A percentile compares a stretch with the other conserved stretches of the same genome.
Evolutionary conservation across 2,113 vertebrate species (phyloP).

Genomic region (Passer montanus): DNA sequence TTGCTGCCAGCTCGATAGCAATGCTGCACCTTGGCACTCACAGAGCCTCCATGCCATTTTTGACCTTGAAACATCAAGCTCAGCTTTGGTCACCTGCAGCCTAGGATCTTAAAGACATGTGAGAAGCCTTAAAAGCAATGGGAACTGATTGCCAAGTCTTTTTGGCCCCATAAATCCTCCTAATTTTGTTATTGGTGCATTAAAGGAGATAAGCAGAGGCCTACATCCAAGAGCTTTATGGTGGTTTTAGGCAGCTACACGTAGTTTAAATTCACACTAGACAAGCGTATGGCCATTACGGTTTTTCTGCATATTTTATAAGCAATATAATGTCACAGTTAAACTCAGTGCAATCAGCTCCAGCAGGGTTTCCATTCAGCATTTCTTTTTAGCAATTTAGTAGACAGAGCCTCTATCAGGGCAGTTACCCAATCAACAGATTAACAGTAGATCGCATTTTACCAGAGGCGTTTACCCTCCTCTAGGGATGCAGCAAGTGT

Average conservation of each 20-base stretch:
- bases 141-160: neutral
- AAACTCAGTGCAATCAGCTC: neutral
- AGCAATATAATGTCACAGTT: neutral
- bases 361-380: neutral
- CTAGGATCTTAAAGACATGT: neutral
- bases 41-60: neutral
- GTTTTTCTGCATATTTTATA: neutral
- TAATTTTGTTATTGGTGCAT: neutral
- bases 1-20: neutral
- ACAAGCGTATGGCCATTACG: neutral
- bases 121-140: neutral
- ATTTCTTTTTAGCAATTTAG: neutral
- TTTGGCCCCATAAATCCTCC: neutral
- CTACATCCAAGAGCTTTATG: neutral
- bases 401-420: neutral
- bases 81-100: neutral
- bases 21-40: neutral
- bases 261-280: neutral
- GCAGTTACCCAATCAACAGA: neutral
- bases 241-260: neutral
- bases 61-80: neutral
- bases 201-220: neutral
- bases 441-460: neutral
- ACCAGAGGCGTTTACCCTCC: neutral
- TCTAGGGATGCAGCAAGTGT: neutral